phyloP scores from a whole-genome alignment of 2,888 invertebrate genomes.

The Dysmachus trigonus region DNA sequence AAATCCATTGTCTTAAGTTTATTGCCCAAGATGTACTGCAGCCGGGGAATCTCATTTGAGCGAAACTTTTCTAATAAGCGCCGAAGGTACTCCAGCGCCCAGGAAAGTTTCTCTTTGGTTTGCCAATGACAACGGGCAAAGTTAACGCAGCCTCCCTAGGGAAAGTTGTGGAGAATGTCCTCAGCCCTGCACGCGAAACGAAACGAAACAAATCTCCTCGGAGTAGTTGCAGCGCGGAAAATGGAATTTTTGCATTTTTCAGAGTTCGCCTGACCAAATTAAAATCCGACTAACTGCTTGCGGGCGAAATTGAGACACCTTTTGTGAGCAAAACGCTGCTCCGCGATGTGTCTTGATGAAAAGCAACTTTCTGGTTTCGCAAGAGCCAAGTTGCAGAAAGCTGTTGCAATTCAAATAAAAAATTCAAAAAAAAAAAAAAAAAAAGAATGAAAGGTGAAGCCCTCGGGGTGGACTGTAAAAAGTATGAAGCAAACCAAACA shows the following conservation, averaged over 20 bases:
- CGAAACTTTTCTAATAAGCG: background rate
- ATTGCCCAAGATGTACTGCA: background rate
- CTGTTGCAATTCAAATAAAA: background rate
- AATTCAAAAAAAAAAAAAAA: background rate
- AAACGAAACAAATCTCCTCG: background rate
- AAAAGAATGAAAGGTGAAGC: background rate
- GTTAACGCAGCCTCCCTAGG: background rate
- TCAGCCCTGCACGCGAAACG: background rate
- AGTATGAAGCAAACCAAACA: background rate
- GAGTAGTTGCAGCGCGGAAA: background rate
- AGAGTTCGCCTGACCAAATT: background rate
- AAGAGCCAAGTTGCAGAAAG: background rate
- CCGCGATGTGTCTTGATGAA: background rate
- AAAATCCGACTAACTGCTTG: background rate
- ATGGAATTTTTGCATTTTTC: background rate
- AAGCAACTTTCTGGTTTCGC: background rate
- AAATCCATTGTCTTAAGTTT: background rate
- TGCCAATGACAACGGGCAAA: background rate
- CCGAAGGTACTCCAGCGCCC: background rate
- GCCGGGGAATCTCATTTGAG: background rate
- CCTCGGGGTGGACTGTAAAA: background rate
- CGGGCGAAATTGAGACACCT: background rate
- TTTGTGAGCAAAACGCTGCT: background rate
- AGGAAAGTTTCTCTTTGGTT: background rate
- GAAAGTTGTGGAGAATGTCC: background rate